phyloP scores from a whole-genome alignment of 2,113 vertebrate genomes.

The Synodontis membranacea region DNA sequence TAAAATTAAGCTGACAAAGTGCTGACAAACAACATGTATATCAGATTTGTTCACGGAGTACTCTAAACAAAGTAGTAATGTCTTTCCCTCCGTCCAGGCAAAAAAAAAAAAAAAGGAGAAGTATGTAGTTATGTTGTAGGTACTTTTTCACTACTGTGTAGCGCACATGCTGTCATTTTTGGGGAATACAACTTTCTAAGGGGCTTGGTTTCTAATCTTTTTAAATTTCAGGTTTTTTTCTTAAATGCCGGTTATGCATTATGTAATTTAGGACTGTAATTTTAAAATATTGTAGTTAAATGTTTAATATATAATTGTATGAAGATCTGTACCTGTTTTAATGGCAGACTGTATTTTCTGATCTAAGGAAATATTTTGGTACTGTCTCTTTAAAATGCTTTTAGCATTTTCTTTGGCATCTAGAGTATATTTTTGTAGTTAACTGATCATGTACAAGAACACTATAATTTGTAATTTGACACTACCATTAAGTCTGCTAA shows the following conservation, averaged over 20 bases:
- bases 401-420: conserved; percentile 63
- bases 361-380: conserved; percentile 78
- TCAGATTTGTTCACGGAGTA: conserved; percentile 43
- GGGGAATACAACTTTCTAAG: conserved; percentile 56
- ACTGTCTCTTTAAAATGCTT: conserved; percentile 73
- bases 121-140: conserved; percentile 76
- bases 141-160: conserved; percentile 76
- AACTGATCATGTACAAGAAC: conserved; percentile 67
- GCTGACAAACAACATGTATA: conserved; percentile 33
- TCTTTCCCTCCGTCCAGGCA: conserved; percentile 56
- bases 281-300: conserved; percentile 77
- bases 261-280: conserved; percentile 75
- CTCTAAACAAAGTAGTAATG: conserved; percentile 77
- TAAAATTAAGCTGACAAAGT: conserved; percentile 5
- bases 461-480: conserved; percentile 69
- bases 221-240: conserved; percentile 65
- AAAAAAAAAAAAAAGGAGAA: conserved; percentile 44
- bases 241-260: conserved; percentile 61
- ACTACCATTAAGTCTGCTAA: conserved; percentile 70
- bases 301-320: conserved; percentile 78
- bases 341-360: conserved; percentile 76
- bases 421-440: conserved; percentile 82
- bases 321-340: conserved; percentile 72
- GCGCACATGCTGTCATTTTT: conserved; percentile 62
- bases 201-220: conserved; percentile 59